Evolutionary conservation across 2,797 vertebrate species (phyloP).

Genomic region (Myotis myotis): DNA sequence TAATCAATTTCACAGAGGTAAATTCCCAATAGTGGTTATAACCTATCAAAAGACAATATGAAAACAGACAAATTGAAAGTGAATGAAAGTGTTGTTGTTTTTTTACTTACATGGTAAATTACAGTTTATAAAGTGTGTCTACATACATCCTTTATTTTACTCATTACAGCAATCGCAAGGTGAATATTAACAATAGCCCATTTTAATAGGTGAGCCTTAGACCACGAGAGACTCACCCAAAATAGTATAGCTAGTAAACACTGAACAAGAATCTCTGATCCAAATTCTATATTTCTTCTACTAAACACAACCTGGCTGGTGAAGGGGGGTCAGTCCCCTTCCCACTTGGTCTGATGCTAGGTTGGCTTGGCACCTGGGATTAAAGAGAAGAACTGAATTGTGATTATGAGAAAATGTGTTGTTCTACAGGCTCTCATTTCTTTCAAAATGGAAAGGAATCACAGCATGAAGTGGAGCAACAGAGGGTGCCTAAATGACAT

Average conservation of each 20-base stretch:
- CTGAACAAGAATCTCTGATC: background rate
- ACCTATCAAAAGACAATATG: background rate
- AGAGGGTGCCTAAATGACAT: background rate
- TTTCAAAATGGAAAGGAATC: constrained; percentile 8
- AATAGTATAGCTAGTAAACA: background rate
- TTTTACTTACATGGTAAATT: background rate
- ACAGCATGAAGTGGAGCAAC: background rate
- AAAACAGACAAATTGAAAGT: background rate
- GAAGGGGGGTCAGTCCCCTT: background rate
- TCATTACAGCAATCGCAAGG: background rate
- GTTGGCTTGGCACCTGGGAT: background rate
- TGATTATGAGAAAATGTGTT: background rate
- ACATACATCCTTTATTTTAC: background rate
- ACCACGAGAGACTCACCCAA: background rate
- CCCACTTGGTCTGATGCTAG: background rate
- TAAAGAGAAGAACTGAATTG: background rate
- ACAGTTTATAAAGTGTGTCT: background rate
- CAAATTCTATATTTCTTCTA: background rate
- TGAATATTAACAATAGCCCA: background rate
- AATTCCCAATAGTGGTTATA: background rate
- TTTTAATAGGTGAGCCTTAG: background rate
- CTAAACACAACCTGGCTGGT: background rate
- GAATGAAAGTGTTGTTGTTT: background rate
- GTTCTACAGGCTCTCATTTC: background rate
- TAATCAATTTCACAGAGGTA: background rate